Conservation (phyloP, 2,113 vertebrate genomes). For the Aramus guarauna region DNA sequence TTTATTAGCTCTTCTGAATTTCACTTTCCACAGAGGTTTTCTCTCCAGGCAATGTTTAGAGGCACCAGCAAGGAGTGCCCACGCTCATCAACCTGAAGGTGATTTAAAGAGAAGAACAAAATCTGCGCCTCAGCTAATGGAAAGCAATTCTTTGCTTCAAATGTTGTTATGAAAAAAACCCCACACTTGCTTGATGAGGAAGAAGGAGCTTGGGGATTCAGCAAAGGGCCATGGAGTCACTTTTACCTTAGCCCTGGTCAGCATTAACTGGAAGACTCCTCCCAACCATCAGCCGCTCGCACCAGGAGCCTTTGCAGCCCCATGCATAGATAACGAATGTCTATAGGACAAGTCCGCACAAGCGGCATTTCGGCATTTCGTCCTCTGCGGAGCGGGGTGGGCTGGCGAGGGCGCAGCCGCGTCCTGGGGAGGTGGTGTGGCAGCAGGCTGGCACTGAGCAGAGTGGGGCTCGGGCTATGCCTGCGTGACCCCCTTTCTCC, state of each 20-base stretch:
- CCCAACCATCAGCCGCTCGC: not conserved
- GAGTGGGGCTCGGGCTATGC: not conserved
- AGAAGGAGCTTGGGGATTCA: not conserved
- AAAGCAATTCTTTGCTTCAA: constrained; percentile 1
- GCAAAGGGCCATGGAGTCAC: not conserved
- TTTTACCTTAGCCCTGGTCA: not conserved
- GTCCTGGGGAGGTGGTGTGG: not conserved
- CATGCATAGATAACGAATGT: not conserved
- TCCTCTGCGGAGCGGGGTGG: not conserved
- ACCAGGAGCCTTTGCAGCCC: not conserved
- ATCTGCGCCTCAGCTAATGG: not conserved
- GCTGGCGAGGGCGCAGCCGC: not conserved
- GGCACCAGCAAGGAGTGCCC: constrained; percentile 37
- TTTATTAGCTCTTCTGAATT: constrained; percentile 67
- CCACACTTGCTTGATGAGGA: not conserved
- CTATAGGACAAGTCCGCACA: not conserved
- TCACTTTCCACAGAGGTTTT: constrained; percentile 59
- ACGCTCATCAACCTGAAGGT: constrained; percentile 29
- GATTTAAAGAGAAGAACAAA: constrained; percentile 50
- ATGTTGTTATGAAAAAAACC: not conserved
- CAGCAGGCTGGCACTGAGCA: not conserved
- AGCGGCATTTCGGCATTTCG: not conserved
- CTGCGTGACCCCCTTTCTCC: not conserved
- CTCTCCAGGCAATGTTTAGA: constrained; percentile 53
- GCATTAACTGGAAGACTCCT: not conserved